Conservation (phyloP, 2,797 vertebrate species). For the Sebastes taczanowskii region DNA sequence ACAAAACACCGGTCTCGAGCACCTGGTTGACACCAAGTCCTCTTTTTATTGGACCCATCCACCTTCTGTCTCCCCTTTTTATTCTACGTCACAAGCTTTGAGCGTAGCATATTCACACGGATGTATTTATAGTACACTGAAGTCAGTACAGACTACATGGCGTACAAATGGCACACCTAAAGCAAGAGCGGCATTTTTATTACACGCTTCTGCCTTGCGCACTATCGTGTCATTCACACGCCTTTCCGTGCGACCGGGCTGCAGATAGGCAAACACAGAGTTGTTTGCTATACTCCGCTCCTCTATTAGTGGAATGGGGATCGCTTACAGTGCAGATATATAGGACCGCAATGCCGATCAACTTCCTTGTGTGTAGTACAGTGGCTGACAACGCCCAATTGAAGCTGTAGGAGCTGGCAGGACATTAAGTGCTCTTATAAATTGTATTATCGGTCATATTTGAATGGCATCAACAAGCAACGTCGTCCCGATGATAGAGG, state of each 20-base stretch:
- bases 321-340: not conserved
- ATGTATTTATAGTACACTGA: too few relatives aligned
- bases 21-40: not conserved
- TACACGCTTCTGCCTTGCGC: too few relatives aligned
- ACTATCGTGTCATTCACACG: too few relatives aligned
- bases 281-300: not conserved
- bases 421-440: not conserved
- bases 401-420: not conserved
- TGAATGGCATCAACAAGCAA: not conserved
- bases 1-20: not conserved
- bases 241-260: too few relatives aligned
- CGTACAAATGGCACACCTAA: too few relatives aligned
- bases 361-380: too few relatives aligned
- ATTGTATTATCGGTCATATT: not conserved
- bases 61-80: fast-evolving
- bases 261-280: not conserved
- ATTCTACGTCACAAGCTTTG: not conserved
- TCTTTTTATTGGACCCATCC: too few relatives aligned
- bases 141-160: not conserved
- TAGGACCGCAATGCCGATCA: not conserved
- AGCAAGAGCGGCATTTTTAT: too few relatives aligned
- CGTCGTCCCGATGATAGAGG: not conserved
- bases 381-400: too few relatives aligned
- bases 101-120: not conserved
- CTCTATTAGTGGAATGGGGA: not conserved